A percentile compares a stretch with the other conserved stretches of the same genome.
Conservation (phyloP, 2,888 invertebrate species). For the Boloria euphrosyne region DNA sequence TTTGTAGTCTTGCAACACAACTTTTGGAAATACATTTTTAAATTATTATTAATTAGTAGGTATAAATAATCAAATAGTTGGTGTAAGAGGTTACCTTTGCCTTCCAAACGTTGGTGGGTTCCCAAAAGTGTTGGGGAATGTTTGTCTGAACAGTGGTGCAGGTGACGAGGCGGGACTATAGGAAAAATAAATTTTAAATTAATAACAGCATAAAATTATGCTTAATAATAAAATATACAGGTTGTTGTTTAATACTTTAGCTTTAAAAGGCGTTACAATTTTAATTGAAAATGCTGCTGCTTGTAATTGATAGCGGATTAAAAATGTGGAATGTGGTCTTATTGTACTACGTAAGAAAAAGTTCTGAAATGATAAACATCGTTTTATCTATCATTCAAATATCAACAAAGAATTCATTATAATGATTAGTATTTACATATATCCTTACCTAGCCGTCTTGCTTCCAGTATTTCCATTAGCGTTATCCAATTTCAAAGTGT, state of each 20-base stretch:
- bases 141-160: constrained; percentile 87
- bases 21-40: no score
- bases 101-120: constrained; percentile 78
- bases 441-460: constrained; percentile 69
- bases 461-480: constrained; percentile 77
- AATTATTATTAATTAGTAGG: no score
- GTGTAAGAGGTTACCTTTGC: constrained; percentile 61
- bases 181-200: constrained; percentile 20
- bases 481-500: constrained; percentile 73
- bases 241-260: no score
- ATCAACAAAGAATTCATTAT: background rate
- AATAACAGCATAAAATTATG: background rate
- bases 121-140: constrained; percentile 88
- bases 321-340: no score
- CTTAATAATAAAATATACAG: background rate
- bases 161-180: constrained; percentile 84
- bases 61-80: no score
- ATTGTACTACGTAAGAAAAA: no score
- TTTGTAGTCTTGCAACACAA: no score
- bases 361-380: no score
- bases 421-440: background rate
- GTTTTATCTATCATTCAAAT: background rate
- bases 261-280: no score
- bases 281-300: no score
- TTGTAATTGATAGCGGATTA: no score